These are phyloP conservation scores for Porites australiensis DNA, from an alignment of 64 coral and sea anemone genomes.

Conservation along the genomic window DNA sequence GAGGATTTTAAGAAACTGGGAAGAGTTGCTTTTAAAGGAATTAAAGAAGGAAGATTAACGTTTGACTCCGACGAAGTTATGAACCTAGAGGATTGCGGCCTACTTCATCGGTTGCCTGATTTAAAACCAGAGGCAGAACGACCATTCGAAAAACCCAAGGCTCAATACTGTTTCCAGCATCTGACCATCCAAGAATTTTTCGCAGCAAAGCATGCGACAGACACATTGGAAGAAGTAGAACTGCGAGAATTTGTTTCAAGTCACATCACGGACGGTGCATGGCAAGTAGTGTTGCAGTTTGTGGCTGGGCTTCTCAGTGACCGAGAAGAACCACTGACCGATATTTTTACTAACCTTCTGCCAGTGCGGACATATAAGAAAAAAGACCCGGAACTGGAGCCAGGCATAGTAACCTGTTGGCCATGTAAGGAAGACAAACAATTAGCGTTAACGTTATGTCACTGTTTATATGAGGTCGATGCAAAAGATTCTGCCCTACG, in stretches of 20 bases:
- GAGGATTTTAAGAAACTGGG: background rate
- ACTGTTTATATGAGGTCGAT: constrained; percentile 3
- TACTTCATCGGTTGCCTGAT: constrained; percentile 65
- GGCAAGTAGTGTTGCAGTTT: constrained; percentile 62
- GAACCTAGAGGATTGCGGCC: constrained; percentile 39
- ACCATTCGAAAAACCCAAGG: background rate
- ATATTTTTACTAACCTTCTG: background rate
- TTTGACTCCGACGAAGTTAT: constrained; percentile 24
- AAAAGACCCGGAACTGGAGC: background rate
- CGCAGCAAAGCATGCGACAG: constrained; percentile 46
- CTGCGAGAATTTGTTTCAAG: constrained; percentile 1
- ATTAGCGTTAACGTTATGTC: background rate
- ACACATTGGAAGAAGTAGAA: constrained; percentile 12
- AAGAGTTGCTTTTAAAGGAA: constrained; percentile 50
- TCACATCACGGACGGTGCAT: constrained; percentile 33
- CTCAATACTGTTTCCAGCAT: constrained; percentile 69
- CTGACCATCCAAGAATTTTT: constrained; percentile 87
- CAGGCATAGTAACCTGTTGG: background rate
- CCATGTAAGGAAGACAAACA: background rate
- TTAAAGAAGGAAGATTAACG: constrained; percentile 25
- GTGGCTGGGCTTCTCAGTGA: constrained; percentile 37
- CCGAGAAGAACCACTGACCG: background rate
- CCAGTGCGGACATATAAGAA: background rate
- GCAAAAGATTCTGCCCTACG: background rate
- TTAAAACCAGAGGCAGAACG: background rate